Evolutionary conservation across 2,113 vertebrate species (phyloP).

Genomic region (Hypomesus transpacificus): DNA sequence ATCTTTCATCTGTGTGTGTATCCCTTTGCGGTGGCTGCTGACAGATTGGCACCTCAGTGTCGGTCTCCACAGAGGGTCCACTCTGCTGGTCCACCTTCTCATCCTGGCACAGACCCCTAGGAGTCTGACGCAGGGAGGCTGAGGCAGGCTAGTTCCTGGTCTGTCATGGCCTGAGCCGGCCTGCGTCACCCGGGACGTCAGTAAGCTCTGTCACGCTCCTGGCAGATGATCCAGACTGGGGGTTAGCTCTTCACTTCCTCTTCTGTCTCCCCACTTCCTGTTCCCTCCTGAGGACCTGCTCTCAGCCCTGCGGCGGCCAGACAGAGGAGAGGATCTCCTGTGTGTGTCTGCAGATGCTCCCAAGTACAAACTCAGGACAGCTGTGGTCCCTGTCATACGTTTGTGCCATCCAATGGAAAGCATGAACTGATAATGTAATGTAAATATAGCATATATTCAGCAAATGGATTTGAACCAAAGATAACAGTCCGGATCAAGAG

Average conservation of each 20-base stretch:
- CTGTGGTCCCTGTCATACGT: too few species aligned
- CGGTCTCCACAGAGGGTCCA: neutral
- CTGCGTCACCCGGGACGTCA: neutral
- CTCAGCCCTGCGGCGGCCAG: too few species aligned
- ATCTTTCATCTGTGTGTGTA: neutral
- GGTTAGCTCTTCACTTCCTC: neutral
- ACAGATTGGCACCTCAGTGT: neutral
- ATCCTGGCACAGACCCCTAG: neutral
- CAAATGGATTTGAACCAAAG: too few species aligned
- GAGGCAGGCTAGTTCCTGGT: neutral
- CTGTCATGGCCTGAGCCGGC: neutral
- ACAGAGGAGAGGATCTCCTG: too few species aligned
- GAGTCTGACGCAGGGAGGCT: neutral
- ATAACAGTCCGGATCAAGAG: too few species aligned
- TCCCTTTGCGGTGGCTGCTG: conserved; percentile 1
- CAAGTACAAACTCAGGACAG: too few species aligned
- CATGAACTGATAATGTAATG: too few species aligned
- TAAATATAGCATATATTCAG: too few species aligned
- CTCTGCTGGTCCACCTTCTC: neutral
- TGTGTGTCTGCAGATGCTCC: too few species aligned
- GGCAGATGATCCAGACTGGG: neutral
- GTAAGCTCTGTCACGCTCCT: neutral
- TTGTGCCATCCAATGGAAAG: too few species aligned
- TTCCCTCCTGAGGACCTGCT: neutral
- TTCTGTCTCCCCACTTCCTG: neutral